Evolutionary conservation across 2,888 invertebrate species (phyloP).

Genomic region (Diarsia brunnea): DNA sequence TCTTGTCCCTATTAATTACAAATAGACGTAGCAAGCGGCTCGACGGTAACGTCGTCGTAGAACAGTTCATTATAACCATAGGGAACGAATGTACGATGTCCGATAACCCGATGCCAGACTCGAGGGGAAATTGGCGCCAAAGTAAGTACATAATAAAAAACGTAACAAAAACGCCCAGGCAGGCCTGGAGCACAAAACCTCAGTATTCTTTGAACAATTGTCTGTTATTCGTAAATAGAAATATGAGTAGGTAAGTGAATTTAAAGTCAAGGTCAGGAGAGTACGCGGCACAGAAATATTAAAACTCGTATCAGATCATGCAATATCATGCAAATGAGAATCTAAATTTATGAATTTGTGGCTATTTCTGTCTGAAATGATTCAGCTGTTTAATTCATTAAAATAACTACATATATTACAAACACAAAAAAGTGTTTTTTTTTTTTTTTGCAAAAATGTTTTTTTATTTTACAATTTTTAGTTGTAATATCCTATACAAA

Average conservation of each 20-base stretch:
- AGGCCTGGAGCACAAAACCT: conserved; percentile 41
- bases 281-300: neutral
- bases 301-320: neutral
- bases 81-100: too few relatives aligned
- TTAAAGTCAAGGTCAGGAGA: conserved; percentile 9
- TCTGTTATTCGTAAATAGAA: conserved; percentile 9
- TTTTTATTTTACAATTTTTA: too few relatives aligned
- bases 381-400: too few relatives aligned
- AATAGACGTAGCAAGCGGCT: too few relatives aligned
- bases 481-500: too few relatives aligned
- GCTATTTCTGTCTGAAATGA: neutral
- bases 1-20: neutral
- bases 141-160: neutral
- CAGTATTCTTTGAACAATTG: neutral
- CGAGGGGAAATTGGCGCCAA: too few relatives aligned
- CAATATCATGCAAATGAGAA: neutral
- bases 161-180: conserved; percentile 3
- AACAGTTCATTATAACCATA: too few relatives aligned
- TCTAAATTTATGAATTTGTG: neutral
- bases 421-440: too few relatives aligned
- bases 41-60: too few relatives aligned
- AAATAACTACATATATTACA: too few relatives aligned
- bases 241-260: conserved; percentile 13
- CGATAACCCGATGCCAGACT: too few relatives aligned
- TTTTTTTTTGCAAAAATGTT: too few relatives aligned